Base-by-base conservation (phyloP, 2,888 invertebrate species). In the Meliscaeva auricollis region DNA sequence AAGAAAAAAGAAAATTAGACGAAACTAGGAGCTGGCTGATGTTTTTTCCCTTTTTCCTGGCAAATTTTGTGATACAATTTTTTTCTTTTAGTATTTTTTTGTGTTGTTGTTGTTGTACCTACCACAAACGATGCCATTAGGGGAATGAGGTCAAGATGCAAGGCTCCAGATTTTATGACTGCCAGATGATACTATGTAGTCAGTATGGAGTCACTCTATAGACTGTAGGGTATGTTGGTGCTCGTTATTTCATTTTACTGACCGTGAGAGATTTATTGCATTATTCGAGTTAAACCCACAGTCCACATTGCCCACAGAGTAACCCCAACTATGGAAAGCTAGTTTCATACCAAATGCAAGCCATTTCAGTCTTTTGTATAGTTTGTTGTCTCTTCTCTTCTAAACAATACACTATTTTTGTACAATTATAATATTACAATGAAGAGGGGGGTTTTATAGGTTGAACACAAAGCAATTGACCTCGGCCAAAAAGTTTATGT, bases 81-180 rank as follows among this genome's bases (percentile, higher is more conserved):
- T 64, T 64, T 72, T n/a, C n/a, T n/a, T 58, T 22, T 56, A 35
- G 8, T 9, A 38, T 13, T 38, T 8, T 62, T 62, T 62, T 58
- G 11, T n/a, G 13, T 17, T 20, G 8, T 41, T 22, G n/a, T 44
- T 15, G 3, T 35, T 56, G 8, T 32, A 50, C 20, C 54, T 32
- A 50, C 26, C 62, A 69, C 54, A 78, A 60, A 60, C 68, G 72
- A 69, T 60, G 76, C 76, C 77, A 85, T 85, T 85, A 81, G 81
- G 69, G 56, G 68, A 85, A 85, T 85, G 69, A 58, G 85, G 81
- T 85, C 85, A 85, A 85, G 85, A 85, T 85, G 85, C 85, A 85
- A 81, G 85, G 81, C 85, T 85, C 85, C 81, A 81, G 85, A 81
- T 85, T 81, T 77, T 77, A 77, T 76, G 81, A 76, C 68, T 76